Base-by-base conservation (phyloP, 2,113 vertebrate species). In the Ophthalmotilapia sp. region DNA sequence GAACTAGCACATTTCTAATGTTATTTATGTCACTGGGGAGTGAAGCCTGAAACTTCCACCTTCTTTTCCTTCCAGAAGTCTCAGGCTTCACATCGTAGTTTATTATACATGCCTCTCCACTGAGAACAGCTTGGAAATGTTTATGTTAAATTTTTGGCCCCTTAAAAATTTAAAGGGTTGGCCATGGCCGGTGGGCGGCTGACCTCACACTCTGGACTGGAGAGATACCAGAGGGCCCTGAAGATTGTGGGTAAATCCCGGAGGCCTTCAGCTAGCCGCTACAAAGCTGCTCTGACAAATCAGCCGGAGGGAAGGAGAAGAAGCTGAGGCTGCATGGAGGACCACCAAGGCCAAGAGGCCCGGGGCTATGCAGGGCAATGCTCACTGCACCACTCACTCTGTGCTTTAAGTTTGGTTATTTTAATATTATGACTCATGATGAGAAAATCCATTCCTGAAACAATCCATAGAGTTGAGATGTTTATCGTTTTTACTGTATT, bases 211-310 rank as follows among this genome's bases (percentile, higher is more conserved):
- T 68, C 51, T 23, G 87, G 80, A 87, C 85, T 83, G 91, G 60
- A 80, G 86, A 86, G 86, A 85, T 84, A 88, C 79, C 77, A 29
- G 56, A n/a, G 26, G 2, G 73, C 88, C 86, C 55, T 1, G 26
- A 88, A 91, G 91, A 90, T 86, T 89, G 86, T 82, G 91, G 90
- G 90, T 88, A 91, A 92, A 88, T 85, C 92, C 90, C 42, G 1
- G 56, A 90, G 90, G 90, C 60, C 53, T 33, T 56, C 4, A 7
- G 45, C 23, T 54, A 85, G 84, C 85, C 3, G 82, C 82, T 92
- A 91, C 86, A 91, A 93, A 93, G 92, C 80, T 5, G 73, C 80
- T 83, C 85, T 88, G 80, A 85, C 85, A 88, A 81, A 93, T 45
- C 40, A 47, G 92, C 92, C 87, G 23, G 90, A 88, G 90, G 90